Evolutionary conservation across 1,140 invertebrate species (phyloP), one percentile per base, ranked within the genome.

Genomic region (Hyphantria cunea): DNA sequence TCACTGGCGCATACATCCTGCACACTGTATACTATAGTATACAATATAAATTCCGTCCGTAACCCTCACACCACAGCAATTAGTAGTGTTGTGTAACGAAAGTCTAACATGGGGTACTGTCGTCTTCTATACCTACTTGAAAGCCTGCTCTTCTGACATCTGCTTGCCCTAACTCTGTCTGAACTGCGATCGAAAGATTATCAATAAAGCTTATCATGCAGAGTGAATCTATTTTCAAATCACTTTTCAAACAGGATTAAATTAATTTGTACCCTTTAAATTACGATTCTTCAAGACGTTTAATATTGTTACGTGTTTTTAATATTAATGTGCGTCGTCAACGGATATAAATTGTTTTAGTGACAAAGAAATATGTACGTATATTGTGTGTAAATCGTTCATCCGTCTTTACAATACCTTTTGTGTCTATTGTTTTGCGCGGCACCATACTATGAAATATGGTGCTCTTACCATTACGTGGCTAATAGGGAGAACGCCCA

Each of bases 321-420:
- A 72, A 72, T 68, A 65, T 63, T 72, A 72, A 72, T 72, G 70
- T 25, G 37, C 31, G 12, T 31, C 49, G 45, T 39, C 55, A 61
- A 56, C 44, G 59, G 45, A 32, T 42, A 48, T 44, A 59, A 37
- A 50, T 64, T 44, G 47, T 48, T 63, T 58, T 58, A 66, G 41
- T 54, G 48, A 68, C 47, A 65, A 55, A 51, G 52, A 61, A 63
- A 58, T 49, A 58, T 45, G 53, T 52, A 62, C 58, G 53, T 33
- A 59, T 64, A 71, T 71, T 71, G 69, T 64, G 69, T 71, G 69
- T 71, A 64, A 71, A 71, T 58, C 44, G 34, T 58, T 39, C 45
- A 49, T 58, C 55, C 44, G 55, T 48, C 37, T 58, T 49, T 49
- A 31, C 55, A 49, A 49, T 48, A 45, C 44, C 55, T 49, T 56